Conservation (phyloP, 2,888 invertebrate genomes). For the Trissolcus brochymenae region DNA sequence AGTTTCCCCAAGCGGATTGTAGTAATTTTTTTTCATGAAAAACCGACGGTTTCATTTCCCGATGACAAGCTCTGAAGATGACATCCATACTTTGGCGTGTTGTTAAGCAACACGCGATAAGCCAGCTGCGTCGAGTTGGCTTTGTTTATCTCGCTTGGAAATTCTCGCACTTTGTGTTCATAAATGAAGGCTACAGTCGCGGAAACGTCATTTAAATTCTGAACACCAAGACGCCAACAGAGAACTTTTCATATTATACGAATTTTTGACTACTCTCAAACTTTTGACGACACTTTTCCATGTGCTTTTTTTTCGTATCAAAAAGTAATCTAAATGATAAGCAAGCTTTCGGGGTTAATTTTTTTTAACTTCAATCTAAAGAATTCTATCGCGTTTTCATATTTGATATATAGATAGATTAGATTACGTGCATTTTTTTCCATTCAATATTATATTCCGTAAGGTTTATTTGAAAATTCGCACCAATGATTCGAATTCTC, state of each 20-base stretch:
- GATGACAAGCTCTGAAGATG: not conserved
- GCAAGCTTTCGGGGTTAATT: slow-evolving; percentile 18
- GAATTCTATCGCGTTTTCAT: not conserved
- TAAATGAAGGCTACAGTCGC: slow-evolving; percentile 9
- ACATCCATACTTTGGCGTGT: not conserved
- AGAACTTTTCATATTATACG: slow-evolving; percentile 20
- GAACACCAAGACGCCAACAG: not conserved
- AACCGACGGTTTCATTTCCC: not conserved
- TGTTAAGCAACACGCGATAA: not conserved
- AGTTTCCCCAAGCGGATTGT: too few species aligned
- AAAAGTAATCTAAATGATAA: slow-evolving; percentile 41
- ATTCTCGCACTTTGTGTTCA: not conserved
- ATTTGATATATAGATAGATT: not conserved
- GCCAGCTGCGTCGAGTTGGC: not conserved
- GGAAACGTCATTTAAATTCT: slow-evolving; percentile 17
- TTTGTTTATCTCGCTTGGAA: slow-evolving; percentile 1
- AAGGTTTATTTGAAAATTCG: too few species aligned
- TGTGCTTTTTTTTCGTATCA: slow-evolving; percentile 18
- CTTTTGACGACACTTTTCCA: slow-evolving; percentile 21
- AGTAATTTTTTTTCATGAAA: too few species aligned
- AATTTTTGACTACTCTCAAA: slow-evolving; percentile 4
- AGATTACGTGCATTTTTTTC: not conserved
- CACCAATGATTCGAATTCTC: too few species aligned
- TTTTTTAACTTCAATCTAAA: slow-evolving; percentile 2
- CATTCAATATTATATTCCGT: too few species aligned